These are phyloP conservation scores for Trichomycterus rosablanca DNA, from an alignment of 2,113 vertebrate genomes.

Conservation along the genomic window DNA sequence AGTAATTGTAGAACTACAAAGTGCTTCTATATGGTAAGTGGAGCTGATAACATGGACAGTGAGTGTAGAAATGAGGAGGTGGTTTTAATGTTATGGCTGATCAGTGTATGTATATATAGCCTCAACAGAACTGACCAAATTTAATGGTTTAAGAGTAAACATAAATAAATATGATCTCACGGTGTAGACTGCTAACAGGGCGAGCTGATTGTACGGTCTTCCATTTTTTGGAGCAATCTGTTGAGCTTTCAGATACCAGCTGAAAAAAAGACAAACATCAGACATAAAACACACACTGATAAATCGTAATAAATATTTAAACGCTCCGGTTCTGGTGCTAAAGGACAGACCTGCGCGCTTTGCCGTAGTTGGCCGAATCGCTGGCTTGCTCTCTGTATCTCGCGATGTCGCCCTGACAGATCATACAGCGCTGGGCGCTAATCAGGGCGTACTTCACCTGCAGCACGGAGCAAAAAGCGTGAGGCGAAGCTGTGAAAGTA, in stretches of 20 bases:
- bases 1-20: too few relatives aligned
- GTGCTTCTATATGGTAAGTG: too few relatives aligned
- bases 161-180: slow-evolving; percentile 63
- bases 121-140: too few relatives aligned
- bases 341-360: slow-evolving; percentile 85
- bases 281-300: background rate
- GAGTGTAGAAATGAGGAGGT: too few relatives aligned
- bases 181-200: slow-evolving; percentile 93
- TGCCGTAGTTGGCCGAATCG: slow-evolving; percentile 92
- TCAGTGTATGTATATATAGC: too few relatives aligned
- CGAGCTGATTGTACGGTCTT: slow-evolving; percentile 93
- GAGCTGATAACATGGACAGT: too few relatives aligned
- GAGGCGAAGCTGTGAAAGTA: too few relatives aligned
- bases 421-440: slow-evolving; percentile 95
- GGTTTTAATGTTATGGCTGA: too few relatives aligned
- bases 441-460: slow-evolving; percentile 98
- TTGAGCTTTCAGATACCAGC: slow-evolving; percentile 98
- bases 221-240: slow-evolving; percentile 98
- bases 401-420: slow-evolving; percentile 95
- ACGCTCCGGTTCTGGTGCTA: too few relatives aligned
- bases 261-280: slow-evolving; percentile 45
- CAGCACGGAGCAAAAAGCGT: slow-evolving; percentile 21
- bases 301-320: background rate
- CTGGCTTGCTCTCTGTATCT: slow-evolving; percentile 94
- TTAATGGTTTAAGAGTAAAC: background rate